Evolutionary conservation across 1,140 invertebrate species (phyloP).

Genomic region (Planococcus citri): DNA sequence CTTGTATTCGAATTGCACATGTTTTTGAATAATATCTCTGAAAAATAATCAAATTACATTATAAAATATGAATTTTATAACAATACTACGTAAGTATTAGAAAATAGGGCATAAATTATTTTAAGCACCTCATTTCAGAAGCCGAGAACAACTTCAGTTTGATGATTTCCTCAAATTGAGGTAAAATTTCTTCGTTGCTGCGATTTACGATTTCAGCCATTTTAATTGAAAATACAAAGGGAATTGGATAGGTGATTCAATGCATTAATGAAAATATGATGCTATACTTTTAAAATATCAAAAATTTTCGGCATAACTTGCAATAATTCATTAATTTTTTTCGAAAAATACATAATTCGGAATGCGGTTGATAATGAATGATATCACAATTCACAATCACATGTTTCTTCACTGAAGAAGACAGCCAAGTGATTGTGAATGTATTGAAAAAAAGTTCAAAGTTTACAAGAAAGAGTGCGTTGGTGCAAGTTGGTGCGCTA

Average conservation of each 20-base stretch:
- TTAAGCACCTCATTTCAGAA: not conserved
- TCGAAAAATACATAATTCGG: no score
- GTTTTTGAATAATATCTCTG: conserved; percentile 9
- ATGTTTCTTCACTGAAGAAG: no score
- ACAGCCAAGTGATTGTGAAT: no score
- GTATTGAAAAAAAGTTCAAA: no score
- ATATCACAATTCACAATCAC: no score
- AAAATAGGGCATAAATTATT: no score
- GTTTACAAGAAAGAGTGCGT: no score
- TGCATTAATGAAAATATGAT: not conserved
- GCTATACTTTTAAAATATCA: no score
- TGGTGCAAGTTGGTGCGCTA: no score
- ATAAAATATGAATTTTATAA: not conserved
- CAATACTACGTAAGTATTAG: no score
- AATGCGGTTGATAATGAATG: no score
- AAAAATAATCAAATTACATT: not conserved
- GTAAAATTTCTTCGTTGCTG: not conserved
- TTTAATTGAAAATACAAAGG: not conserved
- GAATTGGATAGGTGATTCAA: not conserved
- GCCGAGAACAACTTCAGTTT: not conserved
- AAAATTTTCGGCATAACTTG: not conserved
- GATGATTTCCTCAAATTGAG: conserved; percentile 13
- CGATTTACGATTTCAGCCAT: not conserved
- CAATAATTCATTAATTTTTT: no score
- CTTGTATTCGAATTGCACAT: not conserved